Percentiles rank a stretch among this genome's conserved stretches.
phyloP scores from a whole-genome alignment of 2,888 invertebrate species.

The Synanthedon myopaeformis region DNA sequence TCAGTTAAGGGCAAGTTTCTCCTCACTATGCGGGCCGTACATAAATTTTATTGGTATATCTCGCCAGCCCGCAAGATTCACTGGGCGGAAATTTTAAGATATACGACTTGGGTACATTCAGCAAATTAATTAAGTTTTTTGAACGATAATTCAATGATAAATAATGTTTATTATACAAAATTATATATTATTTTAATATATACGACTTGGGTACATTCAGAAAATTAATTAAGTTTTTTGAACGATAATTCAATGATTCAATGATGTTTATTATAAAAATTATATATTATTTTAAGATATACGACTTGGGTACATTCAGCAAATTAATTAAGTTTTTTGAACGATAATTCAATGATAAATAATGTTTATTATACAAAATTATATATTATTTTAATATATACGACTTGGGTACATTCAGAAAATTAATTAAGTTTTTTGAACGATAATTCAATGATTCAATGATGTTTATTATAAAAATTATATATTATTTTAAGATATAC shows the following conservation, averaged over 20 bases:
- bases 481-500: slow-evolving; percentile 71
- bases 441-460: too few relatives aligned
- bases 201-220: too few relatives aligned
- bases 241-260: too few relatives aligned
- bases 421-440: too few relatives aligned
- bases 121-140: slow-evolving; percentile 18
- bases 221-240: too few relatives aligned
- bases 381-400: too few relatives aligned
- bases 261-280: too few relatives aligned
- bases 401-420: too few relatives aligned
- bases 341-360: background rate
- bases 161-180: too few relatives aligned
- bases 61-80: slow-evolving; percentile 59
- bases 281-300: slow-evolving; percentile 71
- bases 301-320: slow-evolving; percentile 40
- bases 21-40: slow-evolving; percentile 35
- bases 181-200: too few relatives aligned
- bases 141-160: background rate
- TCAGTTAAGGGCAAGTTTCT: background rate
- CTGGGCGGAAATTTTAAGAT: slow-evolving; percentile 70
- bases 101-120: slow-evolving; percentile 42
- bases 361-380: too few relatives aligned
- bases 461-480: too few relatives aligned
- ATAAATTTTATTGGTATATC: slow-evolving; percentile 69
- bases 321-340: slow-evolving; percentile 11